Base-by-base conservation (phyloP, 2,797 vertebrate genomes). In the Sebastes dallii region DNA sequence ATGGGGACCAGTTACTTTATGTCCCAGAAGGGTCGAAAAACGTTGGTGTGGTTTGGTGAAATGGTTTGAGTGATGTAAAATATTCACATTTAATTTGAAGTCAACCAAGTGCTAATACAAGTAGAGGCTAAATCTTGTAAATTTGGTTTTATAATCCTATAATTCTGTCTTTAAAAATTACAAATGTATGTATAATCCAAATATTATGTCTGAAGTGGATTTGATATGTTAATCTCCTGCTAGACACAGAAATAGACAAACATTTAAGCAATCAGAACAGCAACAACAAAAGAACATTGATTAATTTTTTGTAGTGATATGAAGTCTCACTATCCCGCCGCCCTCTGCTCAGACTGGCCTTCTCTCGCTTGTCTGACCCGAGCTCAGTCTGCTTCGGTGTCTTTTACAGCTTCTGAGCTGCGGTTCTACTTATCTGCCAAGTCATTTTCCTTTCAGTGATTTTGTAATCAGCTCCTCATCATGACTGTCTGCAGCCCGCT, bases 391-490 rank as follows among this genome's bases (percentile, higher is more conserved):
- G 32, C 62, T 39, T 65, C 70, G 3, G 14, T 30, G 69, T 80
- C 74, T 75, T 82, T 71, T 62, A 56, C 66, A 88, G 67, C 78
- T 22, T 72, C 76, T 36, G 52, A 77, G 68, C 70, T 83, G 32
- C 69, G 77, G 4, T 83, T 77, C 73, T 54, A 64, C 83, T 88
- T 73, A 85, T 87, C 85, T 81, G 70, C 78, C 58, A 62, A 89
- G 81, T 86, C 78, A 83, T 89, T 91, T 91, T 86, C 87, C 74
- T 91, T 89, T 87, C 86, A 81, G 69, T 85, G 84, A 80, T 89
- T 90, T 88, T 89, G 86, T 88, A 90, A 93, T 92, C 92, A 92
- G 87, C 85, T 79, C 64, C 80, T 84, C 85, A 88, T 91, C 91
- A 80, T 8, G 30, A 58, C 82, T 77, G 81, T 88, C 86, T 89